Evolutionary conservation across 2,797 vertebrate species (phyloP).

Genomic region (Danionella dracula): DNA sequence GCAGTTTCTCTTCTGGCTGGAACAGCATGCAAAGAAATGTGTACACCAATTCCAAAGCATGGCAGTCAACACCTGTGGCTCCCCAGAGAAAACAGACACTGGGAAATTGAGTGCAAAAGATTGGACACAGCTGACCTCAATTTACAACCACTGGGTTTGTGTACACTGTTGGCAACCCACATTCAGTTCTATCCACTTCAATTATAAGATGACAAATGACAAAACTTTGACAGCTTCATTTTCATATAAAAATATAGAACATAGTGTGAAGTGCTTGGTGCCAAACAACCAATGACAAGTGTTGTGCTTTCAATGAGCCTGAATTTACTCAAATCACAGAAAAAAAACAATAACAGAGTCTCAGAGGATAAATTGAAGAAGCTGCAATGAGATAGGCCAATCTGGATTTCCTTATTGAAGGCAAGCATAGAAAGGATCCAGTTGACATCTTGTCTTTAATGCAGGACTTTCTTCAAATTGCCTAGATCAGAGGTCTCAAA

Average conservation of each 20-base stretch:
- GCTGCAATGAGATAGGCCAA: too few relatives aligned
- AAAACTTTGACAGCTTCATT: not conserved
- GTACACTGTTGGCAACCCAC: not conserved
- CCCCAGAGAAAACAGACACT: not conserved
- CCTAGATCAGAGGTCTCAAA: too few relatives aligned
- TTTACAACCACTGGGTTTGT: conserved; percentile 2
- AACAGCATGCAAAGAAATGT: not conserved
- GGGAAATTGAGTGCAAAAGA: conserved; percentile 13
- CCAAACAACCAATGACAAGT: too few relatives aligned
- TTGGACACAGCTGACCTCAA: conserved; percentile 25
- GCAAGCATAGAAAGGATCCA: too few relatives aligned
- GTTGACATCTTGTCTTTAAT: too few relatives aligned
- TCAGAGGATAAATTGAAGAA: too few relatives aligned
- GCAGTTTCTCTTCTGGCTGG: not conserved
- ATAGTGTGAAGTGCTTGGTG: too few relatives aligned
- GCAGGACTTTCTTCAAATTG: too few relatives aligned
- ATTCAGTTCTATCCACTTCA: not conserved
- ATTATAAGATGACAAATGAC: conserved; percentile 7
- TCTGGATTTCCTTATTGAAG: too few relatives aligned
- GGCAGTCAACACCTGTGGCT: conserved; percentile 25
- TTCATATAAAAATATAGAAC: not conserved
- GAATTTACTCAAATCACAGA: too few relatives aligned
- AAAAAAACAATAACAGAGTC: too few relatives aligned
- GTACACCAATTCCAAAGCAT: not conserved
- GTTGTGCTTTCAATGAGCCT: too few relatives aligned